Evolutionary conservation across 2,797 vertebrate genomes (phyloP).

Genomic region (Poecilia velifera): DNA sequence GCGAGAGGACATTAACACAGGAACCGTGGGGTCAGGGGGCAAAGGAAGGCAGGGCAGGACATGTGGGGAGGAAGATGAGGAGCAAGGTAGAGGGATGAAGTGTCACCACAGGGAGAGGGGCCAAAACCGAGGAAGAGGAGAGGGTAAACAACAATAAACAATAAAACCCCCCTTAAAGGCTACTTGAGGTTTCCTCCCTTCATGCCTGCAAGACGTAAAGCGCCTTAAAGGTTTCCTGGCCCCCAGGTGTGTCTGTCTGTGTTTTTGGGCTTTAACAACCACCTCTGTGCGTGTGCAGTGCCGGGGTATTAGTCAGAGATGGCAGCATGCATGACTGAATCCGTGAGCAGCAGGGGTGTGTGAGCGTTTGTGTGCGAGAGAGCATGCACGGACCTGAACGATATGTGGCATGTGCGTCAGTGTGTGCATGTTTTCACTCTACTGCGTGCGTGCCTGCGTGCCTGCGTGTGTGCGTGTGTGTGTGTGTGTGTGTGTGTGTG

Average conservation of each 20-base stretch:
- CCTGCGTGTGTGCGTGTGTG: too few relatives aligned
- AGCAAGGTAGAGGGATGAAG: conserved; percentile 59
- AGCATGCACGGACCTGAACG: conserved; percentile 56
- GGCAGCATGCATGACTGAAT: conserved; percentile 73
- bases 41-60: conserved; percentile 70
- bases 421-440: conserved; percentile 52
- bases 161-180: conserved; percentile 63
- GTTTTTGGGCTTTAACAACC: conserved; percentile 53
- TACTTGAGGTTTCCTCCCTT: conserved; percentile 60
- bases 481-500: too few relatives aligned
- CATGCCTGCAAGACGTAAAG: conserved; percentile 62
- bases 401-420: conserved; percentile 45
- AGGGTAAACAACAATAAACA: conserved; percentile 73
- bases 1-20: conserved; percentile 85
- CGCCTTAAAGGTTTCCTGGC: conserved; percentile 67
- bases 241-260: conserved; percentile 50
- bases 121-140: conserved; percentile 15
- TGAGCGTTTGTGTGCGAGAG: conserved; percentile 31
- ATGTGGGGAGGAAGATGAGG: conserved; percentile 56
- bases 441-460: conserved; percentile 27
- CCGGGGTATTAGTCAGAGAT: conserved; percentile 64
- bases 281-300: conserved; percentile 31
- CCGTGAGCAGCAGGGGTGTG: conserved; percentile 58
- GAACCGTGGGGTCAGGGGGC: conserved; percentile 80
- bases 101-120: conserved; percentile 39